A percentile compares a stretch with the other conserved stretches of the same genome.
Conservation (phyloP, 2,113 vertebrate genomes). For the Dolichotis patagonum region DNA sequence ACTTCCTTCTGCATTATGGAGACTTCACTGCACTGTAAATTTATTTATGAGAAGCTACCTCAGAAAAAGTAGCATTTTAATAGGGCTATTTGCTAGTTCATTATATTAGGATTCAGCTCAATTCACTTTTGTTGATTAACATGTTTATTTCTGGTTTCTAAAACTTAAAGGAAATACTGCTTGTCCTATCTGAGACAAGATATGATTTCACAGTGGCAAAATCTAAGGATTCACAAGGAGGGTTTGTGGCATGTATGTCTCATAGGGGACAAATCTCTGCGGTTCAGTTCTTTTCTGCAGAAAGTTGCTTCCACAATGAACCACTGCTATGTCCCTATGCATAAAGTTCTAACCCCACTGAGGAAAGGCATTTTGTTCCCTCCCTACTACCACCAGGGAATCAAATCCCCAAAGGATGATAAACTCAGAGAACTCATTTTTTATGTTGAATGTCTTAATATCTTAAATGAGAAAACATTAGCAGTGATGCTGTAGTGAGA, state of each 20-base stretch:
- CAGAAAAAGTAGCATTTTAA: not conserved
- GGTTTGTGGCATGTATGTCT: constrained; percentile 7
- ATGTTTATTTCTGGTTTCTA: not conserved
- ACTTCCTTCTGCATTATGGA: not conserved
- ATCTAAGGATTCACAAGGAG: not conserved
- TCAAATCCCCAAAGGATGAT: not conserved
- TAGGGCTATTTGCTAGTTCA: not conserved
- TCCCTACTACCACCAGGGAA: not conserved
- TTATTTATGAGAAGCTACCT: not conserved
- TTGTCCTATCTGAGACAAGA: constrained; percentile 42
- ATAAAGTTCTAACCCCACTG: not conserved
- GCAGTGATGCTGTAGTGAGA: accelerated
- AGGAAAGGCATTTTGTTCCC: not conserved
- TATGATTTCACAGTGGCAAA: not conserved
- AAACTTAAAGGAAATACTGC: not conserved
- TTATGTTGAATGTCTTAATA: not conserved
- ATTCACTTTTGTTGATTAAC: not conserved
- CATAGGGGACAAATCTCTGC: not conserved
- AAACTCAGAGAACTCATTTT: not conserved
- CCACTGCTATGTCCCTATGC: not conserved
- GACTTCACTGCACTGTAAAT: not conserved
- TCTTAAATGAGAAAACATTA: not conserved
- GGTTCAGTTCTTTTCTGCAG: constrained; percentile 36
- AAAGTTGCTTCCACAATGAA: not conserved
- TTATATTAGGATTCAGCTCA: not conserved